These are phyloP conservation scores for Drosophila algonquin DNA, from an alignment of 2,888 invertebrate species.

Conservation along the genomic window DNA sequence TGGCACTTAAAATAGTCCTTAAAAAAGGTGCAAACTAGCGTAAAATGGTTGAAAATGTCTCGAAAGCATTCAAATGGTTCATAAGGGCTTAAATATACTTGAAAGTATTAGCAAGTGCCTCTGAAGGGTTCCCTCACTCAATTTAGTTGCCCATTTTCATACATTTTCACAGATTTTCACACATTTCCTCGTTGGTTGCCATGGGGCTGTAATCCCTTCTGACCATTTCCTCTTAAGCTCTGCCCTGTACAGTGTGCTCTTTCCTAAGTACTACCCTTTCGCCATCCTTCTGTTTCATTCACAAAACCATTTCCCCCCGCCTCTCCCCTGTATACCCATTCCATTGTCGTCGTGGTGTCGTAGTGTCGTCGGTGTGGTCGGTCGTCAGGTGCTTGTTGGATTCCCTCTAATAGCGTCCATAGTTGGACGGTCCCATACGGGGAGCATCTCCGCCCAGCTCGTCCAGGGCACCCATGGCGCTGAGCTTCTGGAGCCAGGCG, in stretches of 20 bases:
- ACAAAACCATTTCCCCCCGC: conserved; percentile 22
- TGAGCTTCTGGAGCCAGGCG: conserved; percentile 78
- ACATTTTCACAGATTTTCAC: conserved; percentile 16
- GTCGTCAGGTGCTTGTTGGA: conserved; percentile 42
- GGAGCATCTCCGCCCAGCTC: conserved; percentile 55
- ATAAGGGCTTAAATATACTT: conserved; percentile 11
- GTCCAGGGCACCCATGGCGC: conserved; percentile 73
- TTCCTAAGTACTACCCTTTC: not conserved
- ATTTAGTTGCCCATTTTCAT: conserved; percentile 43
- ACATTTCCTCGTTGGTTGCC: conserved; percentile 7
- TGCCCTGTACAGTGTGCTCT: not conserved
- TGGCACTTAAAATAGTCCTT: no score
- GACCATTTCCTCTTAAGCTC: conserved; percentile 10
- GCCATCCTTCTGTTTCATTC: conserved; percentile 8
- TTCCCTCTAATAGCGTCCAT: conserved; percentile 71
- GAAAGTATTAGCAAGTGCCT: conserved; percentile 16
- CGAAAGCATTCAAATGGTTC: conserved; percentile 12
- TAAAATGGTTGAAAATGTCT: conserved; percentile 13
- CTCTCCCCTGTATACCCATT: conserved; percentile 8
- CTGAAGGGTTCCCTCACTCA: conserved; percentile 23
- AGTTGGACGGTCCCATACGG: conserved; percentile 44
- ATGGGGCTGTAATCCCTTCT: conserved; percentile 39
- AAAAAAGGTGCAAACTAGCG: no score
- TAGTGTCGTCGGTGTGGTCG: conserved; percentile 53
- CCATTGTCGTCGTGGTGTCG: conserved; percentile 19